A percentile compares a stretch with the other conserved stretches of the same genome.
phyloP scores from a whole-genome alignment of 2,113 vertebrate genomes.

The Rhynchopsitta pachyrhyncha region DNA sequence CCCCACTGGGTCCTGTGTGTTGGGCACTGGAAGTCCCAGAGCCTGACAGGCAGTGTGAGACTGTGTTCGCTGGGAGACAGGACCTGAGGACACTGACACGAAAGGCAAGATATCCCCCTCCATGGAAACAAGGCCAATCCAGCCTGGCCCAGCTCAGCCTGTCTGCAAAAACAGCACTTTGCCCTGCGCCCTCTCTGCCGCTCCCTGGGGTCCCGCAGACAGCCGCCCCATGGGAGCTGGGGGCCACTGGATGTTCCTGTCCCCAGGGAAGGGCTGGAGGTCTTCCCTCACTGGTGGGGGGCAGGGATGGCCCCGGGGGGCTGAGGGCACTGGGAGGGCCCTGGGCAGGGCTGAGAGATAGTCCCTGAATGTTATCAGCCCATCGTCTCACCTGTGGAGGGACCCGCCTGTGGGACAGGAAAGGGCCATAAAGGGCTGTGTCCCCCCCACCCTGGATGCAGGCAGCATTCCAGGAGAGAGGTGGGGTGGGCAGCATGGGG shows the following conservation, averaged over 20 bases:
- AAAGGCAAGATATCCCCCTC: background rate
- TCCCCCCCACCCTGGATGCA: fast-evolving
- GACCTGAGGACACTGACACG: background rate
- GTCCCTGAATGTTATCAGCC: conserved; percentile 52
- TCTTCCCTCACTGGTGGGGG: background rate
- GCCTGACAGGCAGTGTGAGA: background rate
- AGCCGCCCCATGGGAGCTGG: background rate
- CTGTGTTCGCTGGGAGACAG: background rate
- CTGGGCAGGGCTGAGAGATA: background rate
- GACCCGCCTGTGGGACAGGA: background rate
- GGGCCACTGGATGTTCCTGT: background rate
- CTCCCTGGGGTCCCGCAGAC: fast-evolving
- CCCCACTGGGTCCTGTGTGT: background rate
- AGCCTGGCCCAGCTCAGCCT: background rate
- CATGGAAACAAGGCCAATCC: background rate
- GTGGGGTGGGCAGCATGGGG: background rate
- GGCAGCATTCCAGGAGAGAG: background rate
- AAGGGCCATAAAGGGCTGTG: conserved; percentile 49
- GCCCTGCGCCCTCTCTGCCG: background rate
- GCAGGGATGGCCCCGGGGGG: background rate
- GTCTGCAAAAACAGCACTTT: conserved; percentile 25
- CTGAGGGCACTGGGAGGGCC: background rate
- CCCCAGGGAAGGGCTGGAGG: background rate
- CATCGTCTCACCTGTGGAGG: background rate
- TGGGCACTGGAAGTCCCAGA: background rate